A percentile compares a stretch with the other conserved stretches of the same genome.
Conservation (phyloP, 1,140 invertebrate genomes). For the Microplitis demolitor region DNA sequence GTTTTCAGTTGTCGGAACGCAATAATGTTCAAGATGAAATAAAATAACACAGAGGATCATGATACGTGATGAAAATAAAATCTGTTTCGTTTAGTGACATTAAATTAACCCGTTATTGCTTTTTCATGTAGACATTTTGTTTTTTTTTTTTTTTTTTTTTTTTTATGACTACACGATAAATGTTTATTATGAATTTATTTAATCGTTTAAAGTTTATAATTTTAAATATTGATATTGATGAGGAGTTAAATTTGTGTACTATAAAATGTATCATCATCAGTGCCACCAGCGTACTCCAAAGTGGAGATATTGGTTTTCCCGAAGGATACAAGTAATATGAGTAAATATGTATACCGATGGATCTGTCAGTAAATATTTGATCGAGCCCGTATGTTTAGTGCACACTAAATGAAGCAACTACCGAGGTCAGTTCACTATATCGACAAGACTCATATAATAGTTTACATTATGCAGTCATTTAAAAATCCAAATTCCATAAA, state of each 20-base stretch:
- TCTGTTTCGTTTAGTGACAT: not conserved
- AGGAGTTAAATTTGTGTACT: too few species aligned
- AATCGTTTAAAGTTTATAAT: not conserved
- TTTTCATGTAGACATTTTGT: not conserved
- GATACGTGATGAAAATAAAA: not conserved
- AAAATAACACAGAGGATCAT: not conserved
- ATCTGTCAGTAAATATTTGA: slow-evolving; percentile 10
- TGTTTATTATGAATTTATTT: not conserved
- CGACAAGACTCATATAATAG: too few species aligned
- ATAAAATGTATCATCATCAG: too few species aligned
- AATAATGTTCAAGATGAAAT: slow-evolving; percentile 1
- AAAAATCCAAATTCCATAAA: too few species aligned
- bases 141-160: not conserved
- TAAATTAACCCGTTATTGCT: slow-evolving; percentile 3
- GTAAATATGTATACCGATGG: slow-evolving; percentile 1
- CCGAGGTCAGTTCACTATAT: not conserved
- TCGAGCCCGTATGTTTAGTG: not conserved
- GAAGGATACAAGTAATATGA: too few species aligned
- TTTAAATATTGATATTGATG: not conserved
- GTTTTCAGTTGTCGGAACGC: slow-evolving; percentile 6
- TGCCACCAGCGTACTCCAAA: too few species aligned
- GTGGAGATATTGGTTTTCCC: too few species aligned
- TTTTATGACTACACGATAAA: not conserved
- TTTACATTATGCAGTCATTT: not conserved
- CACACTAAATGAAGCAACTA: not conserved